Conservation (phyloP, 2,797 vertebrate genomes). For the Dallia pectoralis region DNA sequence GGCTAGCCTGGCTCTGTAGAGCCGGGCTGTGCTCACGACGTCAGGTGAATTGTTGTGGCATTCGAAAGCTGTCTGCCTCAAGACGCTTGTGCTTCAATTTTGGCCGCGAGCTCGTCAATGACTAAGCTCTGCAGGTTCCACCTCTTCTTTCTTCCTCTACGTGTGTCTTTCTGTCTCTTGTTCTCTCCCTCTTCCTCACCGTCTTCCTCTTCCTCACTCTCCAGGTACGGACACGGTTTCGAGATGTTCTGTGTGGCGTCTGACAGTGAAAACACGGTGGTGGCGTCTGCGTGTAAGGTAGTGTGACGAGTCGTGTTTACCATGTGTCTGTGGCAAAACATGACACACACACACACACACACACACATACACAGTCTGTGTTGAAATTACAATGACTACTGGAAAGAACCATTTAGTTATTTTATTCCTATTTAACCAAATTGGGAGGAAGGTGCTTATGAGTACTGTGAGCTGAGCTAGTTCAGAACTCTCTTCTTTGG, state of each 20-base stretch:
- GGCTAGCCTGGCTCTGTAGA: not conserved
- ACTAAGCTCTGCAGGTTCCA: not conserved
- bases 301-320: conserved; percentile 24
- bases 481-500: no score
- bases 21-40: not conserved
- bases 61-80: not conserved
- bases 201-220: conserved; percentile 18
- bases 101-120: not conserved
- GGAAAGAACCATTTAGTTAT: no score
- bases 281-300: conserved; percentile 98
- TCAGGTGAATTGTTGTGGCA: not conserved
- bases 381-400: no score
- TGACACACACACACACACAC: not conserved
- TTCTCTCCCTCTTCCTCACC: not conserved
- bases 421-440: no score
- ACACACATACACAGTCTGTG: not conserved
- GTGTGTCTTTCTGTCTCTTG: not conserved
- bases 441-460: no score
- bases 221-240: conserved; percentile 96
- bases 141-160: not conserved
- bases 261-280: conserved; percentile 78
- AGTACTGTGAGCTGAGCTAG: no score
- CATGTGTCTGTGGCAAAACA: not conserved
- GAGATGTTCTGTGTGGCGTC: conserved; percentile 94
- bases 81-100: not conserved